Percentiles rank a stretch among this genome's conserved stretches.
phyloP scores from a whole-genome alignment of 2,113 vertebrate species.

The Rhea americana region DNA sequence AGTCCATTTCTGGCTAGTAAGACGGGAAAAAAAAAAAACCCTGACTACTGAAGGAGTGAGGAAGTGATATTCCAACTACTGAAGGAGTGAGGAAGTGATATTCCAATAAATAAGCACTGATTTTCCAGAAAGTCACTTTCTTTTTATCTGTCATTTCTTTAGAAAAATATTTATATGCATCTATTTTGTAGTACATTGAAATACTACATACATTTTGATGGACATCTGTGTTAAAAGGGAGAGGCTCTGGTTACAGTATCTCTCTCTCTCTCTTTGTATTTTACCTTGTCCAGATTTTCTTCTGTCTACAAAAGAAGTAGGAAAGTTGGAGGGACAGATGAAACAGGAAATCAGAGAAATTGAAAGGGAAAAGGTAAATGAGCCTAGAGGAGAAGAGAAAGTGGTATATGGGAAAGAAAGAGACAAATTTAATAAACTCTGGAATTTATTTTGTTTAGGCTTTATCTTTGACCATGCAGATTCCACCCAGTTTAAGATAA shows the following conservation, averaged over 20 bases:
- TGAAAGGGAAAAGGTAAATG: rapidly evolving
- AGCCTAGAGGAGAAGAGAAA: not conserved
- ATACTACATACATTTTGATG: not conserved
- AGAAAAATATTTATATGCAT: too few species aligned
- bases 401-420: not conserved
- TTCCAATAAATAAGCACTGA: too few species aligned
- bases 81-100: too few species aligned
- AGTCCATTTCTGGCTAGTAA: not conserved
- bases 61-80: too few species aligned
- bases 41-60: not conserved
- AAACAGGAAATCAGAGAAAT: not conserved
- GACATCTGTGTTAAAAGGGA: not conserved
- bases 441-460: not conserved
- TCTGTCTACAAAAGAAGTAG: not conserved
- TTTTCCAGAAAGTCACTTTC: too few species aligned
- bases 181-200: too few species aligned
- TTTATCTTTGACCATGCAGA: not conserved
- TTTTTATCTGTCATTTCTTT: too few species aligned
- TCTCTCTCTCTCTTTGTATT: not conserved
- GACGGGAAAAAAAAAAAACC: not conserved
- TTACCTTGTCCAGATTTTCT: not conserved
- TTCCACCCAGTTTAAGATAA: not conserved
- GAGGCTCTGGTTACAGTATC: not conserved
- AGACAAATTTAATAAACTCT: not conserved
- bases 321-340: not conserved